Evolutionary conservation across 1,140 invertebrate species (phyloP).

Genomic region (Drosophila erecta): DNA sequence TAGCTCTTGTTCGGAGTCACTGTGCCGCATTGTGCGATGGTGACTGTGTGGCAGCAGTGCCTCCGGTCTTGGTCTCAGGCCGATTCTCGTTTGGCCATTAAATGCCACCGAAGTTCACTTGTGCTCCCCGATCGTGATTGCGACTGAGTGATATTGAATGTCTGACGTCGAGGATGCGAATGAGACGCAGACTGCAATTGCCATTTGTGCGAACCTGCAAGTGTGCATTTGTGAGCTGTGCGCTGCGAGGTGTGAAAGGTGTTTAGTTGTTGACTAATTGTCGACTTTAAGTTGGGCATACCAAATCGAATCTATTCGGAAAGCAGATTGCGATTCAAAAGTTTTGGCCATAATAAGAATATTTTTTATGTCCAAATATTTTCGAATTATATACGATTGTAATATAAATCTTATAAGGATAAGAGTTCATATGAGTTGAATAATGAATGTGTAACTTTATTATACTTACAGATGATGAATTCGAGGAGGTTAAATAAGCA

Average conservation of each 20-base stretch:
- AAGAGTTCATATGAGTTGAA: too few species aligned
- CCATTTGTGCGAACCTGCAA: constrained; percentile 29
- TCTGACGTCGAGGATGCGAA: constrained; percentile 65
- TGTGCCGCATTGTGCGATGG: constrained; percentile 29
- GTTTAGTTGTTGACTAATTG: constrained; percentile 78
- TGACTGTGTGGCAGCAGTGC: constrained; percentile 44
- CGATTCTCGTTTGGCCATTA: constrained; percentile 50
- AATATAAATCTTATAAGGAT: too few species aligned
- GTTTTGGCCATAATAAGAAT: constrained; percentile 11
- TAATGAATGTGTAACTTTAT: too few species aligned
- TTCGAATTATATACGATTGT: too few species aligned
- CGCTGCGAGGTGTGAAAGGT: constrained; percentile 70
- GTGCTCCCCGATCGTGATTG: constrained; percentile 67
- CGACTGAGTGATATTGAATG: constrained; percentile 74
- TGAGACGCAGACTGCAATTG: constrained; percentile 29
- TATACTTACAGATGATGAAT: too few species aligned
- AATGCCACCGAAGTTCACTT: constrained; percentile 80
- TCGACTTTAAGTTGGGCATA: constrained; percentile 71
- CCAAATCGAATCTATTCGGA: constrained; percentile 49
- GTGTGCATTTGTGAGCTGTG: constrained; percentile 30
- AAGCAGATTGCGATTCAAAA: constrained; percentile 17
- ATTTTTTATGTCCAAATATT: too few species aligned
- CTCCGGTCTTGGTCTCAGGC: constrained; percentile 58
- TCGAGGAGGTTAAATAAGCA: too few species aligned
- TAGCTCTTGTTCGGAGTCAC: constrained; percentile 20